Conservation (phyloP, 1,140 invertebrate genomes). For the Papilio glaucus region DNA sequence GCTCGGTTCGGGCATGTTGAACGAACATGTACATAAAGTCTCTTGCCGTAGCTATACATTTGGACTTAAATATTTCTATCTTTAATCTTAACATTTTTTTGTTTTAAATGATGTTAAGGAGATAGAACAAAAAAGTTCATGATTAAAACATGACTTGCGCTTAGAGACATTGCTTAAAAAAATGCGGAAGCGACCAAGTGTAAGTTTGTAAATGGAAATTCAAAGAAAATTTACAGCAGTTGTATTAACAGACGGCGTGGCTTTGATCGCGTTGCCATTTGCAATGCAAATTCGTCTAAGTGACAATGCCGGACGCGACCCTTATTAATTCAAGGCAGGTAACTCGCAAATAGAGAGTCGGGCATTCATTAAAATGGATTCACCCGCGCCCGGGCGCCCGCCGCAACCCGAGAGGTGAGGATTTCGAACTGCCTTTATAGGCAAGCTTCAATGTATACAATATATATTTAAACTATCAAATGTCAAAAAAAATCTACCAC, state of each 20-base stretch:
- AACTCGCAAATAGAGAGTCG: conserved; percentile 24
- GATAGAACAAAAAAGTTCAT: background rate
- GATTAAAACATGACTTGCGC: conserved; percentile 8
- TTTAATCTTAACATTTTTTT: background rate
- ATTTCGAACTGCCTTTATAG: conserved; percentile 7
- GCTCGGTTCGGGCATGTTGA: too few relatives aligned
- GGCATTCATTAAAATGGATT: conserved; percentile 24
- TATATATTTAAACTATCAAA: background rate
- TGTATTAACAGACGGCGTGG: conserved; percentile 21
- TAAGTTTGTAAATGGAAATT: conserved; percentile 26
- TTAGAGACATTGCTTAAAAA: conserved; percentile 13
- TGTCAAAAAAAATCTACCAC: background rate
- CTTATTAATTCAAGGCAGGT: conserved; percentile 32
- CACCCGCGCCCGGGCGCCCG: conserved; percentile 1
- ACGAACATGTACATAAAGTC: too few relatives aligned
- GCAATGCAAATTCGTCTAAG: conserved; percentile 25
- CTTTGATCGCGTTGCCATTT: conserved; percentile 23
- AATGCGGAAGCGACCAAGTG: conserved; percentile 6
- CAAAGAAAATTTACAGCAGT: conserved; percentile 30
- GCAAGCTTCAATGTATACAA: background rate
- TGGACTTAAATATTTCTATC: too few relatives aligned
- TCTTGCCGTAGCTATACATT: too few relatives aligned
- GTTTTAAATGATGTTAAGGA: background rate
- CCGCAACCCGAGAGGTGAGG: conserved; percentile 11
- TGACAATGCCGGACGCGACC: conserved; percentile 30